Base-by-base conservation (phyloP, 2,888 invertebrate genomes). In the Creontiades dilutus region DNA sequence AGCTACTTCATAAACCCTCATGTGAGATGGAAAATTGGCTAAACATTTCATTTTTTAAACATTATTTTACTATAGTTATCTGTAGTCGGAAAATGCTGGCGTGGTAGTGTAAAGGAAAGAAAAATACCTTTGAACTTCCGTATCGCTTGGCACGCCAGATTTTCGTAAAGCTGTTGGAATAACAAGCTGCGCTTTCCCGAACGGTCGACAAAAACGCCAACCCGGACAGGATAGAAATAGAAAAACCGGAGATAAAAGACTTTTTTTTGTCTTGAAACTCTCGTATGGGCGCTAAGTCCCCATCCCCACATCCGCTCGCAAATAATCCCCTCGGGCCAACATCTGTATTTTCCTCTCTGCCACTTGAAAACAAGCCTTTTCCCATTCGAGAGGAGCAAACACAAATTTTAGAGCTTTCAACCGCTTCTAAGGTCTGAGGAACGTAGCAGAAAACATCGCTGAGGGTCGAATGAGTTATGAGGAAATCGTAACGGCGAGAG, bases 281-380 rank as follows among this genome's bases (percentile, higher is more conserved):
- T 23, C 68, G 68, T 27, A 68, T 68, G 68, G 68, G 68, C 27
- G 68, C 68, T 68, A 68, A 68, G 68, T 68, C 23, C 27, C 27
- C 27, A 27, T 61, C 68, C 68, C 68, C 68, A 11, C 23, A 27
- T 27, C 68, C 23, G 12, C 68, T 68, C 27, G 19, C 23, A 68
- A 23, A 68, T 68, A 68, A 68, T 68, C 68, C 68, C 68, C 68
- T 68, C 23, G 23, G 23, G 68, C 68, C 23, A 68, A 68, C 68
- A 27, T 68, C 23, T 68, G 68, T 68, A 68, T 68, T 68, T 68
- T 68, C 68, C 0, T 13, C 23, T 68, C n/a, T 19, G 19, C 68
- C 13, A 68, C 19, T 61, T 52, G 19, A 9, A 16, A 68, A 27
- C 68, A 68, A 23, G 23, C 23, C 19, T 23, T 68, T 68, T 23